Evolutionary conservation across 2,797 vertebrate species (phyloP).

Genomic region (Siniperca scherzeri): DNA sequence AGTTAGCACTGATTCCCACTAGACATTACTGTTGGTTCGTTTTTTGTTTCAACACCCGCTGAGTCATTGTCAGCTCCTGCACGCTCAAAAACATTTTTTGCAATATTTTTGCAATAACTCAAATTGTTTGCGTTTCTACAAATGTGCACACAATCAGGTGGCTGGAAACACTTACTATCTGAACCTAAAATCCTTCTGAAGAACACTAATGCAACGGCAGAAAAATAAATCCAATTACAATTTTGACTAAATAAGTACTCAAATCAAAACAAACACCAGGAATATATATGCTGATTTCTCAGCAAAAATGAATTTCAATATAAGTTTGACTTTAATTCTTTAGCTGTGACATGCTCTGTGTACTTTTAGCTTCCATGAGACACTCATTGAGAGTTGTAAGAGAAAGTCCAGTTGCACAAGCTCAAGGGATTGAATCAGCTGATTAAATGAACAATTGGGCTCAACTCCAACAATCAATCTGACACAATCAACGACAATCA

Average conservation of each 20-base stretch:
- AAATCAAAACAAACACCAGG: background rate
- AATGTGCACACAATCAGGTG: background rate
- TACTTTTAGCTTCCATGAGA: conserved; percentile 1
- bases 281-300: background rate
- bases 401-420: conserved; percentile 12
- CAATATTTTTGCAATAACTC: no score
- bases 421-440: background rate
- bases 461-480: conserved; percentile 18
- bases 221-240: background rate
- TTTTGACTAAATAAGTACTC: background rate
- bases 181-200: background rate
- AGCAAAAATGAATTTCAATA: background rate
- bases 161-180: background rate
- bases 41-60: no score
- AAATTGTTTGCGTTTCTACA: no score
- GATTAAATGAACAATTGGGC: conserved; percentile 5
- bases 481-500: background rate
- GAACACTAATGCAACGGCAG: background rate
- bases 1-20: background rate
- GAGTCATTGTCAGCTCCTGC: no score
- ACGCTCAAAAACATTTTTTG: no score
- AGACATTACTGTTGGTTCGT: background rate
- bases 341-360: background rate
- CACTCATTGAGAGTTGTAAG: background rate
- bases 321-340: background rate